These are phyloP conservation scores for Seriola dumerili DNA, from an alignment of 2,113 vertebrate genomes.

Conservation along the genomic window DNA sequence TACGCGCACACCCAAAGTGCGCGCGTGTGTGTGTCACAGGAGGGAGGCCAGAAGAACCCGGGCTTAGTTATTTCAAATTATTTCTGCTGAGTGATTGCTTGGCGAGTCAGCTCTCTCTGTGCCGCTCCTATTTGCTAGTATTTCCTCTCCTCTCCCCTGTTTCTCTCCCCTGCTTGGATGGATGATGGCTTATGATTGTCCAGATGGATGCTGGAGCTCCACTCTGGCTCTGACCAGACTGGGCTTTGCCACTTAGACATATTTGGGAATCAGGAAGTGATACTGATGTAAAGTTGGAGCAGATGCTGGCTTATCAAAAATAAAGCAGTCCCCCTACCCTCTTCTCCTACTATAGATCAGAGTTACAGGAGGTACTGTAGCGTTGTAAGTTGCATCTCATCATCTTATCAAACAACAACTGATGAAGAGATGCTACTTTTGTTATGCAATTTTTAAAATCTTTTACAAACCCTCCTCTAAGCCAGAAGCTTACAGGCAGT, in stretches of 20 bases:
- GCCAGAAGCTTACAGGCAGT: neutral
- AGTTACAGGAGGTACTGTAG: constrained; percentile 26
- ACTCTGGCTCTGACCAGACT: constrained; percentile 44
- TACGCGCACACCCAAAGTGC: neutral
- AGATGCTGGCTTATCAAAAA: constrained; percentile 18
- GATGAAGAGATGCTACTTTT: constrained; percentile 15
- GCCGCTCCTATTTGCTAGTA: constrained; percentile 36
- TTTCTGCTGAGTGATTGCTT: constrained; percentile 74
- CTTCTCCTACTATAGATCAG: neutral
- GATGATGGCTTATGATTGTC: constrained; percentile 61
- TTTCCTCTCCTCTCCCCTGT: constrained; percentile 27
- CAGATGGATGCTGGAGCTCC: constrained; percentile 60
- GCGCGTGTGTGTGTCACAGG: constrained; percentile 1
- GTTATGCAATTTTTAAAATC: neutral
- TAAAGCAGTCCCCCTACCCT: neutral
- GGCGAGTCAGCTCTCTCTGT: constrained; percentile 51
- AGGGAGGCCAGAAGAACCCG: constrained; percentile 25
- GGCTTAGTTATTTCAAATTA: constrained; percentile 64
- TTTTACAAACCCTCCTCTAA: neutral
- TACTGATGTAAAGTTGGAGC: constrained; percentile 54
- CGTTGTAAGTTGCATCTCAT: constrained; percentile 12
- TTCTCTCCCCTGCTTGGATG: constrained; percentile 39
- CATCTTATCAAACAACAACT: constrained; percentile 3
- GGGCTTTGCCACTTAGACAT: constrained; percentile 44
- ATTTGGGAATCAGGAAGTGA: constrained; percentile 44